phyloP scores from a whole-genome alignment of 2,888 invertebrate species.

The Tillus elongatus region DNA sequence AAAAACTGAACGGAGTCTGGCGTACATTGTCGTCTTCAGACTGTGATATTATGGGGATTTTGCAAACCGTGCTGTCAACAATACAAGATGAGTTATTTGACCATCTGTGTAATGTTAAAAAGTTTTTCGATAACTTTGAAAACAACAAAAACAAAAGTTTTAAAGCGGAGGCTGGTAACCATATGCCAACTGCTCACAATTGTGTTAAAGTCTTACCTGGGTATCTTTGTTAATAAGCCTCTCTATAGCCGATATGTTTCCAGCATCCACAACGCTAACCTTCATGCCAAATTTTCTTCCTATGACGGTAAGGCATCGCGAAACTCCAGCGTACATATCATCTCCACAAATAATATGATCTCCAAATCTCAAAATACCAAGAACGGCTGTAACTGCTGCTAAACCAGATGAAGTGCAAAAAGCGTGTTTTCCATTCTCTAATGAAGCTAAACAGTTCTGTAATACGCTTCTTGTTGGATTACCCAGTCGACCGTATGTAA shows the following conservation, averaged over 20 bases:
- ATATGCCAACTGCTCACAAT: too few species aligned
- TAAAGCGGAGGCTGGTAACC: too few species aligned
- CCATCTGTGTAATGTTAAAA: too few species aligned
- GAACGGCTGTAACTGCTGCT: conserved; percentile 70
- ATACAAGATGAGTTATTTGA: too few species aligned
- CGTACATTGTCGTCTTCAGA: too few species aligned
- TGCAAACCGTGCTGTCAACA: too few species aligned
- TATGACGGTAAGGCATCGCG: conserved; percentile 53
- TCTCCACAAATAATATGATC: conserved; percentile 87
- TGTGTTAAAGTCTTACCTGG: too few species aligned
- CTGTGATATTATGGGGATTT: too few species aligned
- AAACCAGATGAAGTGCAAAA: conserved; percentile 82
- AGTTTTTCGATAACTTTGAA: too few species aligned
- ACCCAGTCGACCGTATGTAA: conserved; percentile 85
- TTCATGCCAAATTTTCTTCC: conserved; percentile 58
- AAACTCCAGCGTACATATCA: conserved; percentile 92
- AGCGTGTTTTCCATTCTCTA: conserved; percentile 83
- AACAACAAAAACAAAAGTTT: too few species aligned
- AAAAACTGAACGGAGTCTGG: too few species aligned
- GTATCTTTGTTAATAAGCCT: too few species aligned
- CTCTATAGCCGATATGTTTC: not conserved
- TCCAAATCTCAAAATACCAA: conserved; percentile 66
- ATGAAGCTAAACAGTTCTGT: conserved; percentile 78
- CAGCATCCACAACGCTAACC: conserved; percentile 62
- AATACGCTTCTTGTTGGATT: conserved; percentile 87